Conservation (phyloP, 2,888 invertebrate genomes). For the Ctena decussata region DNA sequence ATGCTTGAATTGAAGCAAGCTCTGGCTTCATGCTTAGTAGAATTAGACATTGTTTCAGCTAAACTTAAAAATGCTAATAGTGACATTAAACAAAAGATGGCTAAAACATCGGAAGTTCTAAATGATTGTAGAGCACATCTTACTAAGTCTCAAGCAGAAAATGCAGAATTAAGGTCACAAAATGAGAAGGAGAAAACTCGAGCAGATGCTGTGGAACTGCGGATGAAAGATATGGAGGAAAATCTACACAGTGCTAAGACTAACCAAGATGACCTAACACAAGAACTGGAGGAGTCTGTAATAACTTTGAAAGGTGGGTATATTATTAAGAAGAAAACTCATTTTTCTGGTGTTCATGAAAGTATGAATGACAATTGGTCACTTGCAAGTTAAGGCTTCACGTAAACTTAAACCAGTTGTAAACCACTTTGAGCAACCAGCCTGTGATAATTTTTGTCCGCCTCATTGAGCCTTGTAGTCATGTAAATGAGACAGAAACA, state of each 20-base stretch:
- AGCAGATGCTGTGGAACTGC: conserved; percentile 67
- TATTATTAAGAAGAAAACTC: background rate
- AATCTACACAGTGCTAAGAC: conserved; percentile 63
- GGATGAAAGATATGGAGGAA: conserved; percentile 73
- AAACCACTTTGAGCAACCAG: no score
- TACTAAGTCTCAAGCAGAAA: conserved; percentile 79
- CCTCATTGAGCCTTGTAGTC: no score
- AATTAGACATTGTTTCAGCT: conserved; percentile 81
- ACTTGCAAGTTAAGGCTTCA: no score
- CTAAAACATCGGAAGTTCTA: conserved; percentile 78
- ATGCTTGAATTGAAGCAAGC: conserved; percentile 81
- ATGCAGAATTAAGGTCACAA: conserved; percentile 76
- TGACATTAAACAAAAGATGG: conserved; percentile 79
- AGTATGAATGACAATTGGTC: no score
- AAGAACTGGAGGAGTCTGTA: conserved; percentile 72
- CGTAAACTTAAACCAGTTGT: no score
- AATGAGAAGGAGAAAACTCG: conserved; percentile 76
- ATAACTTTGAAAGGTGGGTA: conserved; percentile 68
- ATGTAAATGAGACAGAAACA: no score
- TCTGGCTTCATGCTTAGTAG: conserved; percentile 79
- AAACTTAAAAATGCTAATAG: conserved; percentile 79
- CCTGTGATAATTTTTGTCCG: no score
- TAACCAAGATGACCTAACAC: conserved; percentile 62
- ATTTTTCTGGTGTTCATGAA: no score
- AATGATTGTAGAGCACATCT: conserved; percentile 81